These are phyloP conservation scores for Halcyon leucocephala DNA, from an alignment of 2,797 vertebrate genomes.

Conservation along the genomic window DNA sequence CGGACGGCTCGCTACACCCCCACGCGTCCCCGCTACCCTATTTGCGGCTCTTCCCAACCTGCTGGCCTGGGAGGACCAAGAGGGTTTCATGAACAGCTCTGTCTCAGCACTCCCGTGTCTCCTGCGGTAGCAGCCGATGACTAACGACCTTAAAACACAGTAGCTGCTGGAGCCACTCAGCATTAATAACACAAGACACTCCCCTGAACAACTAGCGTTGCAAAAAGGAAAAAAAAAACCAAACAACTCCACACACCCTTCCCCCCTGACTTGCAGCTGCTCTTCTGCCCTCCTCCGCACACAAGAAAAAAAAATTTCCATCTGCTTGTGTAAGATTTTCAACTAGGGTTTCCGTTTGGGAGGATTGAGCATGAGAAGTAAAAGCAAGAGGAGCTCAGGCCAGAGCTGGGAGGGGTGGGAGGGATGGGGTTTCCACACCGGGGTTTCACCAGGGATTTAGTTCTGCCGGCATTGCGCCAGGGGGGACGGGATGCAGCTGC, in stretches of 20 bases:
- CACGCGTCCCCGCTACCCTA: fast-evolving
- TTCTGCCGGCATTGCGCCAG: background rate
- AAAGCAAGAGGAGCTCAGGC: background rate
- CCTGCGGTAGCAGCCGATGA: background rate
- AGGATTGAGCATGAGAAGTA: background rate
- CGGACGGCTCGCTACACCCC: background rate
- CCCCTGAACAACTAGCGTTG: slow-evolving; percentile 21
- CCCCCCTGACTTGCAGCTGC: fast-evolving
- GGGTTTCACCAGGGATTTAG: background rate
- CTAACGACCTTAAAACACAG: slow-evolving; percentile 32
- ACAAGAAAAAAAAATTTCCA: background rate
- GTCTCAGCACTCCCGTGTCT: background rate
- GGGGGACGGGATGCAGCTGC: background rate
- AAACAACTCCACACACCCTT: background rate
- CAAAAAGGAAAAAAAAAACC: background rate
- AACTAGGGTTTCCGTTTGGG: background rate
- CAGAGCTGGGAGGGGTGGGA: fast-evolving
- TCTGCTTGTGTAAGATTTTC: background rate
- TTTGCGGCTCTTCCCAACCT: background rate
- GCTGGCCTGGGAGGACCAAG: background rate
- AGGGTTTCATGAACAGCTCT: background rate
- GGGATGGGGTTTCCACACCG: fast-evolving
- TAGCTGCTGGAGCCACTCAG: background rate
- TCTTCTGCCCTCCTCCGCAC: background rate
- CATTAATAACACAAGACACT: slow-evolving; percentile 51